Conservation (phyloP, 2,888 invertebrate genomes). For the Eupithecia dodoneata region DNA sequence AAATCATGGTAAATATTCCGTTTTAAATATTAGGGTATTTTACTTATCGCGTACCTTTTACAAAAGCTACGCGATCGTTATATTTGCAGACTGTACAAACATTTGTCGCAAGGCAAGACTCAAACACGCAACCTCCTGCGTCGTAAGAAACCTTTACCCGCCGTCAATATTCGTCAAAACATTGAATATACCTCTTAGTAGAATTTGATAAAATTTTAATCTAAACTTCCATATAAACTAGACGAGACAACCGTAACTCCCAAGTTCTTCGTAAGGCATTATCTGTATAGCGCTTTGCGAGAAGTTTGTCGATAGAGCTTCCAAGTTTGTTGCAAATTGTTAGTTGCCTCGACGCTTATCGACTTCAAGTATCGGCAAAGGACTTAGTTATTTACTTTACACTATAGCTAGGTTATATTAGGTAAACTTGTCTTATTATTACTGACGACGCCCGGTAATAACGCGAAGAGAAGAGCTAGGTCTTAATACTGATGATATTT, state of each 20-base stretch:
- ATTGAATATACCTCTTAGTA: background rate
- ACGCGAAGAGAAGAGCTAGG: background rate
- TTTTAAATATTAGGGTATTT: too few relatives aligned
- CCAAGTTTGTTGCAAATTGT: background rate
- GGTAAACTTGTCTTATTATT: background rate
- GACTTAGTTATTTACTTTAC: background rate
- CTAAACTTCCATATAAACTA: background rate
- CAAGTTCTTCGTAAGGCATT: conserved; percentile 3
- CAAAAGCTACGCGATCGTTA: too few relatives aligned
- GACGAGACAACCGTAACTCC: background rate
- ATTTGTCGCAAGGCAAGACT: too few relatives aligned
- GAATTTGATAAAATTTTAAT: background rate
- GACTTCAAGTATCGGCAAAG: conserved; percentile 3
- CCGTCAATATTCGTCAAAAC: too few relatives aligned
- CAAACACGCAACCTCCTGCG: too few relatives aligned
- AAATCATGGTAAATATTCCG: too few relatives aligned
- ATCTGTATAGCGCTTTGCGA: background rate
- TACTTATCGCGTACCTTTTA: too few relatives aligned
- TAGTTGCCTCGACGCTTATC: background rate
- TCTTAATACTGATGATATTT: too few relatives aligned
- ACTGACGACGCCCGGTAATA: background rate
- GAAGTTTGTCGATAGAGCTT: conserved; percentile 3
- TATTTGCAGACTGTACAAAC: too few relatives aligned
- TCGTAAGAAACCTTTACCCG: too few relatives aligned
- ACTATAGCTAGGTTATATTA: background rate